Base-by-base conservation (phyloP, 2,113 vertebrate species). In the Alosa alosa region DNA sequence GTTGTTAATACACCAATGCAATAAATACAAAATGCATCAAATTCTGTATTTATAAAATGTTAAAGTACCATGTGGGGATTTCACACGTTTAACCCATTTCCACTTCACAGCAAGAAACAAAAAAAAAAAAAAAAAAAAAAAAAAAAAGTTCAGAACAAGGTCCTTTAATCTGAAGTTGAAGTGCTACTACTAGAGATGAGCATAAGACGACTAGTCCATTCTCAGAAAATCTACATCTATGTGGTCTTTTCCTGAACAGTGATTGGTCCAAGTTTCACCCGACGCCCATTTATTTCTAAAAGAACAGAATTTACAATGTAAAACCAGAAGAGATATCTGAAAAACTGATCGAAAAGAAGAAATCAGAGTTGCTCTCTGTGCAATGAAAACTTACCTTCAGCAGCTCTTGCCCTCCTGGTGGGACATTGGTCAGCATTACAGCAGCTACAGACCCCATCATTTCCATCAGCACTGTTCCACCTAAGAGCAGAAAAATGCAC, bases 381-480 rank as follows among this genome's bases (percentile, higher is more conserved):
- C 50, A 31, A 36, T 72, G 4, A 68, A 31, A 78, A 78, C 72
- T 39, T 78, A 13, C 72, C 31, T 78, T 78, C 15, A 36, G 64
- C 25, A 31, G 64, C n/a, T 72, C 64, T 78, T 39, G 72, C 13
- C 25, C 2, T 47, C 49, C 82, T 64, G 52, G 22, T 22, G 45
- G 44, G 41, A 22, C 83, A 41, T 4, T 1, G 31, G 10, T 50
- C 60, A 15, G 11, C 36, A 45, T 45, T 50, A 8, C 83, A 84
- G 83, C 83, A 84, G 39, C n/a, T 50, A n/a, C 83, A 84, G 17
- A 60, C 57, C 36, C 72, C 52, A 52, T 84, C 57, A 41, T 41
- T 64, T 1, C 83, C 83, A 68, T 84, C 83, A 39, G 64, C 83
- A 68, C 39, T 68, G 18, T 18, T 84, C 83, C 83, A 84, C 44